Percentiles rank a stretch among this genome's conserved stretches.
phyloP scores from a whole-genome alignment of 2,797 vertebrate genomes.

The Brotogeris chrysoptera region DNA sequence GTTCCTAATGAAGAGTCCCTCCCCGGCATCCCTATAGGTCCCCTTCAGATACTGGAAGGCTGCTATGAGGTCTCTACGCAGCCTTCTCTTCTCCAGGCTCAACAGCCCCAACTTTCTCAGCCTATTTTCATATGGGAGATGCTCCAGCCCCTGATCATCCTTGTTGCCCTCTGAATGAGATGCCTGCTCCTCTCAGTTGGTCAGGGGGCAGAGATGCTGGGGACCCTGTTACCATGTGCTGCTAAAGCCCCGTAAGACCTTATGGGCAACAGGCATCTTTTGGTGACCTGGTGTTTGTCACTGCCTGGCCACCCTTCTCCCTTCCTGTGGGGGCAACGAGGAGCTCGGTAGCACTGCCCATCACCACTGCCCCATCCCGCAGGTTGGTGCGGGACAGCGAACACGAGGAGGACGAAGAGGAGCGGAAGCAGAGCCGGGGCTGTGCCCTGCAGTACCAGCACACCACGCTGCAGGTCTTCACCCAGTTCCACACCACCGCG shows the following conservation, averaged over 20 bases:
- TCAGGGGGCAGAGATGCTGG: background rate
- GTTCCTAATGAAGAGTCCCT: too few relatives aligned
- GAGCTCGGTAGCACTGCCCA: background rate
- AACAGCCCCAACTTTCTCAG: background rate
- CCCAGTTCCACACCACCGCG: constrained; percentile 96
- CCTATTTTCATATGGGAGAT: accelerated
- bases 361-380: background rate
- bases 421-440: constrained; percentile 86
- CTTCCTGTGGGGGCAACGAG: background rate
- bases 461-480: constrained; percentile 90
- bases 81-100: background rate
- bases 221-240: accelerated
- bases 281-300: accelerated
- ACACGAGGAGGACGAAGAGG: constrained; percentile 90
- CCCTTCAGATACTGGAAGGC: too few relatives aligned
- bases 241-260: background rate
- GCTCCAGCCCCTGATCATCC: background rate
- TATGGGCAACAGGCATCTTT: background rate
- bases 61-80: background rate
- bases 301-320: background rate
- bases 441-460: constrained; percentile 97
- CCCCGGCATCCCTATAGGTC: too few relatives aligned
- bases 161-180: background rate
- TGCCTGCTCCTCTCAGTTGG: background rate
- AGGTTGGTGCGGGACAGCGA: constrained; percentile 87